phyloP scores from a whole-genome alignment of 2,888 invertebrate species.

The Trissoscelio sp. region DNA sequence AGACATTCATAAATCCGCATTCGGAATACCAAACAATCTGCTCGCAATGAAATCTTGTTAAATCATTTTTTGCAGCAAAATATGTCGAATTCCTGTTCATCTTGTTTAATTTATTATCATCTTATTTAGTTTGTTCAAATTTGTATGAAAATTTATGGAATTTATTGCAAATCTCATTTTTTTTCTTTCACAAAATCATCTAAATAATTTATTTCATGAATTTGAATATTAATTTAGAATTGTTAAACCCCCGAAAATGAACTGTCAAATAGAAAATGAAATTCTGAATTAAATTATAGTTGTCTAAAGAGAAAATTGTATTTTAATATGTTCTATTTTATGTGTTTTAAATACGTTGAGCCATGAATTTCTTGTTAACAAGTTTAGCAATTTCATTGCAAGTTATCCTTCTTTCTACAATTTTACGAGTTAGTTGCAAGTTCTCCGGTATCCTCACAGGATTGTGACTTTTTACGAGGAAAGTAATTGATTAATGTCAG shows the following conservation, averaged over 20 bases:
- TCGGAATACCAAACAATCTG: not conserved
- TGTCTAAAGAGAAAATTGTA: not conserved
- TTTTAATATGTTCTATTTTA: not conserved
- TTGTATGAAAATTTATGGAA: not conserved
- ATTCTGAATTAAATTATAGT: not conserved
- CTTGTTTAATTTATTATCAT: not conserved
- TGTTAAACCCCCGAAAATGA: not conserved
- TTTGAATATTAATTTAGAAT: too few relatives aligned
- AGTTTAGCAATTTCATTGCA: constrained; percentile 20
- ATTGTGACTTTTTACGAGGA: constrained; percentile 1
- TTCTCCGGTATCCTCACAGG: constrained; percentile 2
- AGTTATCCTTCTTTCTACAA: constrained; percentile 8
- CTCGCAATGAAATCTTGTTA: not conserved
- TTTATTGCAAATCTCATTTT: not conserved
- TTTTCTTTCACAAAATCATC: not conserved
- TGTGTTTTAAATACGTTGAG: constrained; percentile 12
- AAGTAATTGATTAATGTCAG: constrained; percentile 13
- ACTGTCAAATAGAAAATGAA: not conserved
- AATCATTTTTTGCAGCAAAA: not conserved
- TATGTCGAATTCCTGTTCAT: not conserved
- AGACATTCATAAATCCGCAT: constrained; percentile 20
- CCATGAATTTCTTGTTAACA: constrained; percentile 12
- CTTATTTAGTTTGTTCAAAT: not conserved
- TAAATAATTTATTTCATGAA: not conserved
- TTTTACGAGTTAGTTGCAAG: constrained; percentile 22